Base-by-base conservation (phyloP, 2,888 invertebrate species). In the Mesorhabditis belari region DNA sequence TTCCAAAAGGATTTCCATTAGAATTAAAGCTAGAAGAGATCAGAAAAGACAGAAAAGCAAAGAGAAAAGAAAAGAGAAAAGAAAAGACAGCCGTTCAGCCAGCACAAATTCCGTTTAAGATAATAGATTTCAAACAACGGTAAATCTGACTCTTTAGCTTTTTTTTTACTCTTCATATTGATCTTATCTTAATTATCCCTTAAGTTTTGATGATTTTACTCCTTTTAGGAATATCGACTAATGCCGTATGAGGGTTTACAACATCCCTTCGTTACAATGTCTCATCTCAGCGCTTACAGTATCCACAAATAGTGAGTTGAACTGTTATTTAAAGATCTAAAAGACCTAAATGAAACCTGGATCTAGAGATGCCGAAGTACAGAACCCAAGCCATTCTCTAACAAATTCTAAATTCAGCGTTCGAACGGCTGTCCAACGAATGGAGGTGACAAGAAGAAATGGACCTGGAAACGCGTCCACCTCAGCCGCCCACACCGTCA, bases 181-280 rank as follows among this genome's bases (percentile, higher is more conserved):
- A n/a, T n/a, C n/a, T n/a, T n/a, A n/a, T n/a, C n/a, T n/a, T n/a
- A n/a, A n/a, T n/a, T n/a, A n/a, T n/a, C n/a, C n/a, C n/a, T n/a
- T n/a, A n/a, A n/a, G n/a, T n/a, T n/a, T n/a, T n/a, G n/a, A n/a
- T n/a, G n/a, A n/a, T n/a, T n/a, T n/a, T n/a, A n/a, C n/a, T n/a
- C n/a, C n/a, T n/a, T n/a, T n/a, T n/a, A n/a, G n/a, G 95, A 95
- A 83, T 86, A 94, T 62, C 87, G 98, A 58, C 91, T 96, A 77
- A 92, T 91, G 23, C 98, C 98, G 0, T 58, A 64, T 9, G 75
- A 76, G 26, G 81, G 77, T 25, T 67, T 81, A 21, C 71, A 77
- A 26, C 76, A 77, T 53, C 69, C 66, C 44, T 81, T 81, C 58
- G 73, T 80, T 23, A 69, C 69, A 24, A 77, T 81, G 75, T 57